These are phyloP conservation scores for Ceyx margarethae DNA, from an alignment of 2,113 vertebrate genomes.

Conservation along the genomic window DNA sequence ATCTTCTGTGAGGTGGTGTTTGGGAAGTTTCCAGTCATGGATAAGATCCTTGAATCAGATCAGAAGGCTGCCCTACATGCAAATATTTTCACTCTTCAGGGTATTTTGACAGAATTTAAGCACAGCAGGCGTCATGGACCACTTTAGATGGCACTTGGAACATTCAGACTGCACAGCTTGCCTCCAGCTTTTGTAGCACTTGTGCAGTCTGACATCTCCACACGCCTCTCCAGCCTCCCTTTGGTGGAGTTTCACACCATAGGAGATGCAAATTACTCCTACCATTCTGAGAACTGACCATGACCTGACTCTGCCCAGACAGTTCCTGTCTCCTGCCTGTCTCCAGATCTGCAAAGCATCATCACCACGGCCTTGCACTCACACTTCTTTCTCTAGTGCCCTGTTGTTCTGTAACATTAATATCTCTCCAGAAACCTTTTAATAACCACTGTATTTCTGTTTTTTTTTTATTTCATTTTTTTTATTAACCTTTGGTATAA, in stretches of 20 bases:
- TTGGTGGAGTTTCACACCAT: neutral
- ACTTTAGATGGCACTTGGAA: neutral
- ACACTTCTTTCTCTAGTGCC: neutral
- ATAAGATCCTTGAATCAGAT: neutral
- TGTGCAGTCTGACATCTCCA: neutral
- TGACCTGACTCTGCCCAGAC: fast-evolving
- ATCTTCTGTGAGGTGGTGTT: neutral
- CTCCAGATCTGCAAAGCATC: neutral
- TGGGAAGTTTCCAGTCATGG: neutral
- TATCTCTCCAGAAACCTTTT: neutral
- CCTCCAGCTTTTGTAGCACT: neutral
- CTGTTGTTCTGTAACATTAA: neutral
- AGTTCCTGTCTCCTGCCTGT: neutral
- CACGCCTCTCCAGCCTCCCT: fast-evolving
- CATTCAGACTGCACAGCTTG: neutral
- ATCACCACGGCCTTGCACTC: fast-evolving
- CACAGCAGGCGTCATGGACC: neutral
- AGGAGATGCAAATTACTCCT: neutral
- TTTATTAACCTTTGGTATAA: neutral
- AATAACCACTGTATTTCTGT: neutral
- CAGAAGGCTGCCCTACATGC: neutral
- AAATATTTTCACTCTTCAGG: neutral
- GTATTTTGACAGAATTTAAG: neutral
- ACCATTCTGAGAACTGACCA: neutral
- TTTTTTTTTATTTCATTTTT: neutral